Base-by-base conservation (phyloP, 2,888 invertebrate species). In the Lutraria lutraria region DNA sequence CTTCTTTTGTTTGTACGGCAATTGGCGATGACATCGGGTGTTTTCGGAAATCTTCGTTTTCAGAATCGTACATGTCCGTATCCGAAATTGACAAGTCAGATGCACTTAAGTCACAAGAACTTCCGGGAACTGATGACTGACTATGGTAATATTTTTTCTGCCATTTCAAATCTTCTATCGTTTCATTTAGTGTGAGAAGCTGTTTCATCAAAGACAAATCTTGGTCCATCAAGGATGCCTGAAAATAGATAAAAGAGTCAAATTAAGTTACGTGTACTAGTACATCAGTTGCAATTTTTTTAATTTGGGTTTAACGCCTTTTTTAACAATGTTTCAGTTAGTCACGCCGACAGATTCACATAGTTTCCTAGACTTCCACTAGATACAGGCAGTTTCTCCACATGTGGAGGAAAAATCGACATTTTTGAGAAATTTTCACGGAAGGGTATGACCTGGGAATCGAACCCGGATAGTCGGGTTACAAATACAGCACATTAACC, bases 121-220 rank as follows among this genome's bases (percentile, higher is more conserved):
- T 94, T 29, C 85, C 85, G 12, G 93, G 91, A 72, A 92, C 79
- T 31, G 93, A 93, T n/a, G 89, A 90, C 19, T 88, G 87, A 83
- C 91, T 93, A 81, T 92, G 92, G 90, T 92, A 93, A 85, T 94
- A 93, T 34, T 93, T 91, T 76, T 94, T 91, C 92, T 94, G 95
- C 94, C 95, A 95, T 93, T 95, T 95, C 63, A 95, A 91, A 52
- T 95, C 95, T 91, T 95, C 95, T 34, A 95, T 95, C 52, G 94
- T 92, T 90, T 95, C 95, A 90, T 95, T 95, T 52, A 95, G 89
- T 8, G 95, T 95, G 56, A 95, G 94, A 29, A 95, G 93, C 90
- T 95, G 95, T 83, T 95, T 94, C 95, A 95, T 95, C 92, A 95
- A 89, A 2, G 93, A 94, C 84, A 95, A 88, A 84, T 95, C 95